phyloP scores from a whole-genome alignment of 2,888 invertebrate genomes.

The Tenthredo distinguenda region DNA sequence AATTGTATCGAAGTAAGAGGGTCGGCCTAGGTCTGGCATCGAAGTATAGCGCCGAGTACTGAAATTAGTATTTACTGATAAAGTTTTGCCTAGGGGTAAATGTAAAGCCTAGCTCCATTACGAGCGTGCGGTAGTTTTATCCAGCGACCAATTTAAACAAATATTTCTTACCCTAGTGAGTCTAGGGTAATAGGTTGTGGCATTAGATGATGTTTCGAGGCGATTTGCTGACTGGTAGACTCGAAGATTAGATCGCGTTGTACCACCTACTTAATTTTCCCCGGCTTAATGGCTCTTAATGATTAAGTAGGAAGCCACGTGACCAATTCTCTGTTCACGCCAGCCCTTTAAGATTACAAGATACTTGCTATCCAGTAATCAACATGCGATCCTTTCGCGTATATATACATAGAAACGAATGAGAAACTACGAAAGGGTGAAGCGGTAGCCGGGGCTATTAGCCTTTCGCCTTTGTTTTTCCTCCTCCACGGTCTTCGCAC shows the following conservation, averaged over 20 bases:
- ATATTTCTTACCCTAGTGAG: not conserved
- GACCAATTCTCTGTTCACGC: slow-evolving; percentile 48
- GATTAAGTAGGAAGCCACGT: slow-evolving; percentile 50
- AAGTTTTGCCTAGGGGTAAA: not conserved
- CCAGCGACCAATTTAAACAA: not conserved
- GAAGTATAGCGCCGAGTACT: not conserved
- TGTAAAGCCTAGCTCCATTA: not conserved
- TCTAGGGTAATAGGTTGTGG: slow-evolving; percentile 27
- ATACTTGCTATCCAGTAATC: slow-evolving; percentile 47
- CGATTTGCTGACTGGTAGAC: slow-evolving; percentile 16
- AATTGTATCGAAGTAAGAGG: slow-evolving; percentile 22
- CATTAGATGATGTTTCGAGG: slow-evolving; percentile 35
- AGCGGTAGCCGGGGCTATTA: slow-evolving; percentile 27
- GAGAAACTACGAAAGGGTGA: slow-evolving; percentile 32
- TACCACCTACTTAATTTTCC: slow-evolving; percentile 44
- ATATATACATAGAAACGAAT: slow-evolving; percentile 11
- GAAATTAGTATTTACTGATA: not conserved
- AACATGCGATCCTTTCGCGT: slow-evolving; percentile 36
- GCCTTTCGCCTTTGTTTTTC: slow-evolving; percentile 42
- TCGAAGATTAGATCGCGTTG: slow-evolving; percentile 35
- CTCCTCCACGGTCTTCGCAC: not conserved
- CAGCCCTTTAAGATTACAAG: slow-evolving; percentile 53
- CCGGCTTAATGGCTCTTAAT: slow-evolving; percentile 42
- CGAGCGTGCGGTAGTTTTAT: slow-evolving; percentile 1
- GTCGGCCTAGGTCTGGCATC: not conserved